These are phyloP conservation scores for Chymomyza amoena DNA, from an alignment of 2,888 invertebrate genomes.

Conservation along the genomic window DNA sequence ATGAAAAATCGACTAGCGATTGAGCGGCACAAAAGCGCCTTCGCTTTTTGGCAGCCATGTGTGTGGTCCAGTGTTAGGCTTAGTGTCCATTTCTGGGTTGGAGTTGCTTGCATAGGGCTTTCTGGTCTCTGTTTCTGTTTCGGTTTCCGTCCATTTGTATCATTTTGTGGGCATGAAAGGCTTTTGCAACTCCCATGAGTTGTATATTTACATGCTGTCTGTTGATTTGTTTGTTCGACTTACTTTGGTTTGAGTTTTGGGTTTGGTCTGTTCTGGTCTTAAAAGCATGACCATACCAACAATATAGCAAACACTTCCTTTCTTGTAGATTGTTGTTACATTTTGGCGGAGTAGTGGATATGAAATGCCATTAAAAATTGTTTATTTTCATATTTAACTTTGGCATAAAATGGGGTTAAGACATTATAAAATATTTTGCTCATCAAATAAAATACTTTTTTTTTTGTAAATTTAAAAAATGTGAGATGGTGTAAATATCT, in stretches of 20 bases:
- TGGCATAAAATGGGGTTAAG: constrained; percentile 10
- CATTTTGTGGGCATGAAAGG: constrained; percentile 45
- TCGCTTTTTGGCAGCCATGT: constrained; percentile 20
- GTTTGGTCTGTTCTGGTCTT: neutral
- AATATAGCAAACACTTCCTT: constrained; percentile 19
- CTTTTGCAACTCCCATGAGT: constrained; percentile 50
- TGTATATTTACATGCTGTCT: constrained; percentile 3
- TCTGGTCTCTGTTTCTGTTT: constrained; percentile 3
- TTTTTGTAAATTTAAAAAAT: too few relatives aligned
- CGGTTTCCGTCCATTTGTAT: constrained; percentile 37
- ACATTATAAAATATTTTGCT: neutral
- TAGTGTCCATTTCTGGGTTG: neutral
- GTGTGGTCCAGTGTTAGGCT: constrained; percentile 19
- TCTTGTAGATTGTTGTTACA: constrained; percentile 13
- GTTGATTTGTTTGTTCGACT: constrained; percentile 66
- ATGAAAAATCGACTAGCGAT: constrained; percentile 60
- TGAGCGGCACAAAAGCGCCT: constrained; percentile 27
- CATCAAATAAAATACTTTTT: too few relatives aligned
- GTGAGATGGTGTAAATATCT: too few relatives aligned
- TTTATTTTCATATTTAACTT: constrained; percentile 69
- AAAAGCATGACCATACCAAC: neutral
- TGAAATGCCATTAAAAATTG: constrained; percentile 69
- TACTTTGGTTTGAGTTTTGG: constrained; percentile 20
- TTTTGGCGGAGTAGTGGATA: constrained; percentile 14
- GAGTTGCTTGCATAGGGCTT: neutral